Evolutionary conservation across 2,113 vertebrate genomes (phyloP), one percentile per base, ranked within the genome.

Genomic region (Boulengeromyrus knoepffleri): DNA sequence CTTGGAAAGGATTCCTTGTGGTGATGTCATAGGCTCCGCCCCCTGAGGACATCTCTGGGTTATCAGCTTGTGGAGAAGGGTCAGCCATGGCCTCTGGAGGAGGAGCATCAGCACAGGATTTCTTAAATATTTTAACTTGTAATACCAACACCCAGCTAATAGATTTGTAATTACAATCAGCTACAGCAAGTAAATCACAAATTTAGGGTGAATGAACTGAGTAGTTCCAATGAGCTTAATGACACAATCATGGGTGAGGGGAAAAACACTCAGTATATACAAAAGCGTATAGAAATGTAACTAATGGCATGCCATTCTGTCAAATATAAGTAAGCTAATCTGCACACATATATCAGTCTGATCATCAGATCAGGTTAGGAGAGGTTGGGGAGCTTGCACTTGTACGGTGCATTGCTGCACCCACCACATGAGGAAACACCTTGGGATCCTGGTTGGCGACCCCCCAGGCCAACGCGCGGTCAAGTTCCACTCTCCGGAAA

Each of bases 11-110:
- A 74, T 91, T 91, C 1, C 94, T 94, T 53, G 96, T 95, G 52
- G 96, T 96, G 1, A 94, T 85, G 0, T 99, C 97, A 0, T 91
- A 92, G 3, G 97, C 95, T 7, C 94, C 95, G 0, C 95, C 97
- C 80, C 98, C 98, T 0, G 98, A 99, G 0, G 96, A 94, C 89
- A 97, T 95, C 92, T 98, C 98, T 1, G 96, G 96, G 0, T 96
- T 96, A 89, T 99, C 98, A 0, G 96, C 97, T 93, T 97, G 97
- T 91, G 96, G 96, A n/a, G 90, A 91, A 0, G 95, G 93, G 50
- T 95, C 94, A n/a, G 89, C 91, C 2, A 93, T 91, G 0, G 93
- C 95, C 89, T 96, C 96, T 96, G 92, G 45, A 15, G 0, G 17
- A 74, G 47, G 24, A 36, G 58, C 39, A 88, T 74, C 13, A 88